phyloP scores from a whole-genome alignment of 1,140 invertebrate genomes.

The Calliopsis andreniformis region DNA sequence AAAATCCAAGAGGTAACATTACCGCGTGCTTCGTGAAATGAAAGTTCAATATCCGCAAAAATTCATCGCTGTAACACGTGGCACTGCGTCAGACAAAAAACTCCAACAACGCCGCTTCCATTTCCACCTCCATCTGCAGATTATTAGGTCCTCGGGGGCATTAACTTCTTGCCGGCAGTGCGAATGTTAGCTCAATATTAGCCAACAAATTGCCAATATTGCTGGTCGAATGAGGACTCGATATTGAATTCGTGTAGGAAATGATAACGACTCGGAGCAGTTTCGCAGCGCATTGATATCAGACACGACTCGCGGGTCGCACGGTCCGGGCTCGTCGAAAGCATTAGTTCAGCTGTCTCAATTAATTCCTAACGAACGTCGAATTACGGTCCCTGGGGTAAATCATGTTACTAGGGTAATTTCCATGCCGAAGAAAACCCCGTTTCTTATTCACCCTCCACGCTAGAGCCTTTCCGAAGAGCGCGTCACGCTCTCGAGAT shows the following conservation, averaged over 20 bases:
- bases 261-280: slow-evolving; percentile 18
- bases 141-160: slow-evolving; percentile 1
- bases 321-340: background rate
- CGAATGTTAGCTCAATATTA: slow-evolving; percentile 30
- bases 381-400: background rate
- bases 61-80: too few relatives aligned
- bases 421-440: background rate
- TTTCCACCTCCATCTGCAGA: background rate
- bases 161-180: slow-evolving; percentile 4
- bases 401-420: slow-evolving; percentile 11
- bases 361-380: slow-evolving; percentile 31
- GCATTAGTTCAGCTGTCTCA: slow-evolving; percentile 16
- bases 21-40: too few relatives aligned
- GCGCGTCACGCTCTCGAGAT: background rate
- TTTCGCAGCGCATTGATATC: slow-evolving; percentile 1
- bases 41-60: too few relatives aligned
- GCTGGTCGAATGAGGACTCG: background rate
- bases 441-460: background rate
- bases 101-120: background rate
- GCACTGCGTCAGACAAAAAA: background rate
- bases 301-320: background rate
- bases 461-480: background rate
- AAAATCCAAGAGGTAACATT: too few relatives aligned
- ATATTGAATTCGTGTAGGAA: slow-evolving; percentile 41
- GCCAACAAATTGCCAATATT: slow-evolving; percentile 45